These are phyloP conservation scores for Desmodus rotundus DNA, from an alignment of 2,113 vertebrate species.

Conservation along the genomic window DNA sequence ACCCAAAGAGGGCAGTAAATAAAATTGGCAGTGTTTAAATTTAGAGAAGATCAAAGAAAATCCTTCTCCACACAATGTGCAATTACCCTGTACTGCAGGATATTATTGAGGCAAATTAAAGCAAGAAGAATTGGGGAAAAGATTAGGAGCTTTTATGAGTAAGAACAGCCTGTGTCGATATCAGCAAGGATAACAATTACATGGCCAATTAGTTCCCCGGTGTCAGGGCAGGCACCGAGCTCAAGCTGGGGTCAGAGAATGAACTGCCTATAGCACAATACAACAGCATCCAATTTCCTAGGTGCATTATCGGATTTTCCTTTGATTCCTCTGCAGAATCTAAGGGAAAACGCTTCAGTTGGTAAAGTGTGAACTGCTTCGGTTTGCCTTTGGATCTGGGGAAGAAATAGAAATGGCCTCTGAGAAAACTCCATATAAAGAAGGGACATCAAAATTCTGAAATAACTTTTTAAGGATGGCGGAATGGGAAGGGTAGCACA, in stretches of 20 bases:
- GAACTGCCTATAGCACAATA: not conserved
- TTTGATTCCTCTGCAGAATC: not conserved
- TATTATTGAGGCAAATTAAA: constrained; percentile 63
- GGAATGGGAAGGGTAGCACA: not conserved
- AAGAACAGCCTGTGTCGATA: constrained; percentile 58
- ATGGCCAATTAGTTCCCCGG: constrained; percentile 55
- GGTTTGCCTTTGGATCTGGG: not conserved
- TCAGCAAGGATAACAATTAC: constrained; percentile 46
- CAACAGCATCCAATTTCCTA: constrained; percentile 23
- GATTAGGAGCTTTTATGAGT: constrained; percentile 45
- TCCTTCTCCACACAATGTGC: constrained; percentile 39
- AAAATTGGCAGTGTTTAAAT: constrained; percentile 57
- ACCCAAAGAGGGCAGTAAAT: not conserved
- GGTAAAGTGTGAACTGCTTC: not conserved
- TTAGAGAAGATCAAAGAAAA: constrained; percentile 60
- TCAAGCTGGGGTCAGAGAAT: constrained; percentile 45
- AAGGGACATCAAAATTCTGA: not conserved
- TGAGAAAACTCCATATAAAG: not conserved
- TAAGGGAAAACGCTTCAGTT: not conserved
- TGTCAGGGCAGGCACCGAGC: not conserved
- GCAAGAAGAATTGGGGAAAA: constrained; percentile 55
- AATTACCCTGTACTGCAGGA: constrained; percentile 53
- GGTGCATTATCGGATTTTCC: not conserved
- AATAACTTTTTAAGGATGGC: not conserved
- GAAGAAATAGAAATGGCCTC: constrained; percentile 7